A percentile compares a stretch with the other conserved stretches of the same genome.
Conservation (phyloP, 2,113 vertebrate genomes). For the cattle (Bos taurus) region DNA sequence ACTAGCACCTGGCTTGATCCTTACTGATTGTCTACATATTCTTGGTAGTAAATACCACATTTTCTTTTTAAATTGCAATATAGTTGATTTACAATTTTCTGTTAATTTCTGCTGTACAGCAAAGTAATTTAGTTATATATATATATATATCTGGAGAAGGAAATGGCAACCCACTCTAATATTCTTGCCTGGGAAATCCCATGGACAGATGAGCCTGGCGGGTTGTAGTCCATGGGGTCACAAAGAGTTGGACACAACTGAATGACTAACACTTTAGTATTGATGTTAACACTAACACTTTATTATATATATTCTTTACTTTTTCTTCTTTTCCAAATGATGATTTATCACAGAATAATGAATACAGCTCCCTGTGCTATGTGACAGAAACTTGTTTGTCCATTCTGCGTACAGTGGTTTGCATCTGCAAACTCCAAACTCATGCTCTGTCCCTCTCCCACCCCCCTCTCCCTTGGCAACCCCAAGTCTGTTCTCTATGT, state of each 20-base stretch:
- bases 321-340: neutral
- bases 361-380: neutral
- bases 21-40: neutral
- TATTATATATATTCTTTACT: neutral
- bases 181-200: neutral
- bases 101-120: neutral
- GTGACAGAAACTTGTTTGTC: neutral
- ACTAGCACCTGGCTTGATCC: neutral
- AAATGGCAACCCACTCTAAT: neutral
- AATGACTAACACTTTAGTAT: no score
- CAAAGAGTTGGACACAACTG: no score
- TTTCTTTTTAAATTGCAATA: neutral
- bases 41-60: neutral
- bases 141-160: neutral
- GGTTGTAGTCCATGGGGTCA: neutral
- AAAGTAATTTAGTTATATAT: neutral
- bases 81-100: neutral
- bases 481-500: neutral
- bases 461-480: neutral
- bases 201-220: neutral
- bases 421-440: neutral
- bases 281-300: neutral
- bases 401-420: neutral
- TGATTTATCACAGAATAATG: neutral
- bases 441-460: neutral